Evolutionary conservation across 2,113 vertebrate species (phyloP), one percentile per base, ranked within the genome.

Genomic region (Atherinomorus stipes): DNA sequence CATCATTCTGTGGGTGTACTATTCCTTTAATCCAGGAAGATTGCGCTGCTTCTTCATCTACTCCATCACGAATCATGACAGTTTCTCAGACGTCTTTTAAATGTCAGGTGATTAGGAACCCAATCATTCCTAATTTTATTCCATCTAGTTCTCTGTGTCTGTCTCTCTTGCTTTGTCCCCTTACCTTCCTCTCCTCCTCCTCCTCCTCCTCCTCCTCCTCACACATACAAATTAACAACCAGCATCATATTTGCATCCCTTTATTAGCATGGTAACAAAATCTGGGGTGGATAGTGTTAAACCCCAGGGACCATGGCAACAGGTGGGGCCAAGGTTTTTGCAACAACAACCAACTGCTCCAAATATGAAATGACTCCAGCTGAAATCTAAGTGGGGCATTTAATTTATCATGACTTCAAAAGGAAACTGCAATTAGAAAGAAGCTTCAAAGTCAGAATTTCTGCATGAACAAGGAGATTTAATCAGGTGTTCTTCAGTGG

Each of bases 391-490:
- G 85, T 47, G 31, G 51, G 68, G 42, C 49, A 45, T 73, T 83
- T 71, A 40, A 78, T 89, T 79, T 23, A 60, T 77, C 51, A 56
- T 12, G 53, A 79, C 86, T 89, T 90, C 78, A 89, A 86, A 92
- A 77, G 64, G 40, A 81, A 85, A 74, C 44, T 37, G 40, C 73
- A 88, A 85, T 88, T 76, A 88, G 53, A 74, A 25, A 34, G 40
- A 42, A 64, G 78, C 73, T 81, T 88, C 69, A 89, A 88, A 89
- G 76, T 58, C 19, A 69, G 50, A 63, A 68, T 74, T 85, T 64
- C 54, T 81, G 75, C 57, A 64, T 83, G 59, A 67, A 81, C 74
- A 78, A 74, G 62, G 63, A 75, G 62, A 79, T 82, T 52, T 26
- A 80, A 37, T 25, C 64, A 50, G 47, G 63, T 73, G 53, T 16